Base-by-base conservation (phyloP, 2,888 invertebrate genomes). In the Tribolium freemani region DNA sequence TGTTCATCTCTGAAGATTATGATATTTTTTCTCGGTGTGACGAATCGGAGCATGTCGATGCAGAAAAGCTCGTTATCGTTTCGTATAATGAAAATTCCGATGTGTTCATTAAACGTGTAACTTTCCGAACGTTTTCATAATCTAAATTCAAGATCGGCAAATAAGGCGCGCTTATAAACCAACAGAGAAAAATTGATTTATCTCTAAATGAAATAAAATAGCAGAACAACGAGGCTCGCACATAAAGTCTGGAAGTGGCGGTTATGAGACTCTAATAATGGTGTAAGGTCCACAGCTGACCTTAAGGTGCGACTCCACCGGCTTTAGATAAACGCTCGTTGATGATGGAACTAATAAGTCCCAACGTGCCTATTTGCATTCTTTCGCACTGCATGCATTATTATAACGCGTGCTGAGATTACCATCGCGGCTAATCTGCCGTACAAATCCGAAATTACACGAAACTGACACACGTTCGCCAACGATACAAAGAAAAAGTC, bases 171-270 rank as follows among this genome's bases (percentile, higher is more conserved):
- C 63, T 69, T 38, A 72, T 72, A 79, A 79, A 78, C 78, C 76
- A 77, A 79, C 78, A 79, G 76, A 75, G 75, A 77, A 79, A 77
- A 77, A 78, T 78, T 78, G 76, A 79, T 79, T 78, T 79, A 79
- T 79, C 78, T 61, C 26, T 74, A 77, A 78, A 79, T 76, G 77
- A 76, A 78, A 77, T 77, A 76, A 77, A 78, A 75, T 76, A 60
- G 71, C 72, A 53, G 66, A 66, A 54, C 45, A 66, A 66, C 66
- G 54, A 66, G 44, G 20, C 45, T 54, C 45, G 66, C 44, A 54
- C 54, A 66, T 45, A 63, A 51, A 63, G 50, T 48, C 50, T 30
- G 21, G 13, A 63, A 66, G 71, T 71, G 71, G 71, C 58, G 53
- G 66, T 66, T 71, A 71, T 51, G 10, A 58, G 58, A 61, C 61